Percentiles rank a stretch among this genome's conserved stretches.
Evolutionary conservation across 2,888 invertebrate species (phyloP).

Genomic region (Lucinisca nassula): DNA sequence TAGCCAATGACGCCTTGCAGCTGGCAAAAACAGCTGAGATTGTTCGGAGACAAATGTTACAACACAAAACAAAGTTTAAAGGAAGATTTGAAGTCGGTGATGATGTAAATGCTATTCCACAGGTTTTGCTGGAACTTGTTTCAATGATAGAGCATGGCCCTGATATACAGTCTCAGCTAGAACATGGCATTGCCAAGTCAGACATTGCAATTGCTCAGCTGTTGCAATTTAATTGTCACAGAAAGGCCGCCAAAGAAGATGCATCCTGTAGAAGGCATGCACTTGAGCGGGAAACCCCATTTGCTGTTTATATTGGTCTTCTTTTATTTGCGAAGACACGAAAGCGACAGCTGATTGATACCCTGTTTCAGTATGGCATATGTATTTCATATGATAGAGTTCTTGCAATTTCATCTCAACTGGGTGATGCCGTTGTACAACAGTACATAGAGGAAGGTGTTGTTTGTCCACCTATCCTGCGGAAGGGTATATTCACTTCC

Average conservation of each 20-base stretch:
- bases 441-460: slow-evolving; percentile 58
- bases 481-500: slow-evolving; percentile 67
- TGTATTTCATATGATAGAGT: slow-evolving; percentile 74
- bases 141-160: slow-evolving; percentile 37
- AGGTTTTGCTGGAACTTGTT: slow-evolving; percentile 24
- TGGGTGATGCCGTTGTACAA: slow-evolving; percentile 56
- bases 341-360: slow-evolving; percentile 63
- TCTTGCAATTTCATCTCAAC: slow-evolving; percentile 67
- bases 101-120: slow-evolving; percentile 19
- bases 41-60: not conserved
- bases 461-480: slow-evolving; percentile 54
- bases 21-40: not conserved
- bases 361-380: slow-evolving; percentile 50
- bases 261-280: slow-evolving; percentile 10
- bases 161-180: not conserved
- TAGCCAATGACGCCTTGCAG: not conserved
- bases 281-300: slow-evolving; percentile 39
- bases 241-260: not conserved
- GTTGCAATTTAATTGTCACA: slow-evolving; percentile 7
- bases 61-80: not conserved
- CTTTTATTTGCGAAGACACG: slow-evolving; percentile 65
- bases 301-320: slow-evolving; percentile 58
- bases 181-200: not conserved
- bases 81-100: not conserved
- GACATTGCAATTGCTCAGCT: slow-evolving; percentile 34